Percentiles rank a stretch among this genome's conserved stretches.
phyloP scores from a whole-genome alignment of 2,888 invertebrate genomes.

The Amiota mariae region DNA sequence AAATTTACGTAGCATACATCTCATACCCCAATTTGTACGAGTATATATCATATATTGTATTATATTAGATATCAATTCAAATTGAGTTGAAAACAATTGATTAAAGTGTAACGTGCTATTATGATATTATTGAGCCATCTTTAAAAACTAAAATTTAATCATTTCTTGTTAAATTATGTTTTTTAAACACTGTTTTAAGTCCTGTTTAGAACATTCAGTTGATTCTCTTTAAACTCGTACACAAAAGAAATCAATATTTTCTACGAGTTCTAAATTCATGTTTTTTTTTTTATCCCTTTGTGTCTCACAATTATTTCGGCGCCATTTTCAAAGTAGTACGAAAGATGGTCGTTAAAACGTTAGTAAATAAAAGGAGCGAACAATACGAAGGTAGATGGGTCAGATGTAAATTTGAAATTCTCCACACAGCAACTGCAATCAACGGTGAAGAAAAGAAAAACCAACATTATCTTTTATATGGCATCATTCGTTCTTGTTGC shows the following conservation, averaged over 20 bases:
- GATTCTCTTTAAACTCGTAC: conserved; percentile 4
- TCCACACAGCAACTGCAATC: conserved; percentile 46
- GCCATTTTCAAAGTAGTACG: conserved; percentile 49
- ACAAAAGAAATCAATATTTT: conserved; percentile 55
- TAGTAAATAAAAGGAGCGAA: not conserved
- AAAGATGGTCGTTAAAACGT: not conserved
- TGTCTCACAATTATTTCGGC: conserved; percentile 50
- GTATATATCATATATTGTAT: no score
- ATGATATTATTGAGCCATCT: no score
- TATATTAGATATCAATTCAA: no score
- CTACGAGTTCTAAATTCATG: conserved; percentile 31
- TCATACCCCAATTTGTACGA: no score
- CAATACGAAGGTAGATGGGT: conserved; percentile 20
- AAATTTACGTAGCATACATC: no score
- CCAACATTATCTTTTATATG: not conserved
- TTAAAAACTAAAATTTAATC: no score
- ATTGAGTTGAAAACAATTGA: no score
- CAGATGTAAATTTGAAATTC: conserved; percentile 53
- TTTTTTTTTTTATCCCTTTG: conserved; percentile 30
- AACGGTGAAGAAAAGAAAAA: not conserved
- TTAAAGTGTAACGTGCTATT: no score
- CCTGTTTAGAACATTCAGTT: no score
- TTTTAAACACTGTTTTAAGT: no score
- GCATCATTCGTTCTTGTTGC: conserved; percentile 9
- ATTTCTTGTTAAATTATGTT: no score